Base-by-base conservation (phyloP, 2,113 vertebrate species). In the Carollia perspicillata region DNA sequence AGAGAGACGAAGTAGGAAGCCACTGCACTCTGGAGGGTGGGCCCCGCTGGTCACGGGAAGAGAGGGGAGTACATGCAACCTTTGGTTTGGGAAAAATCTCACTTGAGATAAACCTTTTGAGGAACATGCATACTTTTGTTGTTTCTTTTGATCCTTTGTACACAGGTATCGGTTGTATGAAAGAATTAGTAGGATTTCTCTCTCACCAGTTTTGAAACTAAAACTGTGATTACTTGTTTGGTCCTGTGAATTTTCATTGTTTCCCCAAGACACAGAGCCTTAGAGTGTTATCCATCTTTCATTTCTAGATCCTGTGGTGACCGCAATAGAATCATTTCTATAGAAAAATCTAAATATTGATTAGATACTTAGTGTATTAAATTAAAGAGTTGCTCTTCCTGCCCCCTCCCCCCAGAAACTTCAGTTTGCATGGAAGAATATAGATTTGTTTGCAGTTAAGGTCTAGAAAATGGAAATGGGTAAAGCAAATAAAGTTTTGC, bases 311-410 rank as follows among this genome's bases (percentile, higher is more conserved):
- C 2, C 65, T 58, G 3, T 63, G 72, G 5, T 93, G 10, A 22
- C 53, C 74, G 28, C 93, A 40, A 71, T 75, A 77, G 23, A 93
- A 85, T 53, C 1, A 65, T 53, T 89, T 93, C 23, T 79, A 18
- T 72, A 84, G 66, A 85, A 91, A 96, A 90, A 84, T 77, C n/a
- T 68, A 95, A 92, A 75, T 68, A 60, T 60, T 60, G 60, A 63
- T 63, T 63, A 63, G 26, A 11, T 63, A 84, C 20, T 78, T 81
- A 55, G 28, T 42, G 37, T 94, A 74, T 92, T 75, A 87, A 90
- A 20, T 51, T 66, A 66, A 65, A 72, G 63, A 4, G 5, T 84
- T 40, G 13, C 1, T 30, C 49, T 53, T 87, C 65, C n/a, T 12
- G 6, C 58, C 28, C 60, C 11, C 26, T 58, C 16, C 26, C 6